phyloP scores from a whole-genome alignment of 2,797 vertebrate genomes.

The Champsocephalus gunnari region DNA sequence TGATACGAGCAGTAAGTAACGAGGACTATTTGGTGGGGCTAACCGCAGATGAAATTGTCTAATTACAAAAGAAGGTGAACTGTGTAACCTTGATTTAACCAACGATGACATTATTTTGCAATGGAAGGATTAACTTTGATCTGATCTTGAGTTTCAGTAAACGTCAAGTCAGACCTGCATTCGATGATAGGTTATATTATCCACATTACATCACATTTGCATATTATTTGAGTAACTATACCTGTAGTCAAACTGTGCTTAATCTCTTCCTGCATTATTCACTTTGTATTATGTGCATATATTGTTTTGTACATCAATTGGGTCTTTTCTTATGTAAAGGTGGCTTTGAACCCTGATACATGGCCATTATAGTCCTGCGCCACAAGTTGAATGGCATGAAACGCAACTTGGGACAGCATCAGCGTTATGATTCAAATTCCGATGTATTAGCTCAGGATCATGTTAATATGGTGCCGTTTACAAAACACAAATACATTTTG shows the following conservation, averaged over 20 bases:
- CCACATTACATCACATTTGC: background rate
- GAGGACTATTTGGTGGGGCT: background rate
- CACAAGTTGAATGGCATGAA: background rate
- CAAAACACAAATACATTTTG: background rate
- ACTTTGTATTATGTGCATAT: too few relatives aligned
- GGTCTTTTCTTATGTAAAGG: conserved; percentile 2
- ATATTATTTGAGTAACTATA: too few relatives aligned
- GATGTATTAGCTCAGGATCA: background rate
- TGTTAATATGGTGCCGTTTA: background rate
- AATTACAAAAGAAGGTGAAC: background rate
- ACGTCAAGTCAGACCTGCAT: background rate
- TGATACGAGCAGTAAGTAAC: conserved; percentile 85
- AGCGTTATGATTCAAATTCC: background rate
- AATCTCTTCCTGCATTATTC: background rate
- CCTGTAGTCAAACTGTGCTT: background rate
- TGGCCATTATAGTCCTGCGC: background rate
- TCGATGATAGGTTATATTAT: background rate
- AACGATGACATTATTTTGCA: too few relatives aligned
- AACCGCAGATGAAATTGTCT: too few relatives aligned
- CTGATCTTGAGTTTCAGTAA: too few relatives aligned
- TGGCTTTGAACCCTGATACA: background rate
- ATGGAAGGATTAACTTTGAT: background rate
- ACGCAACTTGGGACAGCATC: background rate
- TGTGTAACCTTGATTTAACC: background rate
- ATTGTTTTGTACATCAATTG: background rate